Evolutionary conservation across 2,797 vertebrate genomes (phyloP), one percentile per base, ranked within the genome.

Genomic region (Austrolebias charrua): DNA sequence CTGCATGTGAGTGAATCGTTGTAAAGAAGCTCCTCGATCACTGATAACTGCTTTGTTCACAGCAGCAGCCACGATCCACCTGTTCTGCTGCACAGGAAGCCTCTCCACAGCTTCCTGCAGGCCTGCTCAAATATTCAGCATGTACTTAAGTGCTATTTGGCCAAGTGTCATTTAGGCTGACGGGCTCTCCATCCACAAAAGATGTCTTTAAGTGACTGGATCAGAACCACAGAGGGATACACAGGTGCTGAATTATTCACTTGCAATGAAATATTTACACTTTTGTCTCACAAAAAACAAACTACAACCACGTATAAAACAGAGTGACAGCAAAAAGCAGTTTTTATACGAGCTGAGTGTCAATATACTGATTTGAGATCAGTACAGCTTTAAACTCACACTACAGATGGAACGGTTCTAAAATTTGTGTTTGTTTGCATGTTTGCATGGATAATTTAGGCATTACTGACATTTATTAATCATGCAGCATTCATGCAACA

Each of bases 121-220:
- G 70, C 78, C 80, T 92, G 88, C 90, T 94, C 90, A 94, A 94
- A 93, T 93, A 94, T 93, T 93, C 88, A 94, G 90, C 87, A 91
- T 88, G 90, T 92, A 88, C 93, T 94, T 93, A 93, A 93, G 92
- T 93, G 92, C 90, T 92, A 90, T 92, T 92, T 92, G 91, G 89
- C 89, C 87, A 89, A 93, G 91, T 93, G 92, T 90, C 88, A 91
- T 92, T 93, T 90, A 91, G 86, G 86, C 89, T 92, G 89, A 92
- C 92, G 90, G 88, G 87, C 89, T 88, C 92, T 93, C 87, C 86
- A 87, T 88, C 86, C 85, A 90, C 88, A 89, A 87, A 93, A 90
- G 90, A 92, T 60, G 83, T 87, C 90, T 92, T 92, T 82, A 91
- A 92, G 89, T 88, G 92, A 92, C 89, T 90, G 84, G 84, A 91